These are phyloP conservation scores for Caenorhabditis macrosperma DNA, from an alignment of 2,888 invertebrate species.

Conservation along the genomic window DNA sequence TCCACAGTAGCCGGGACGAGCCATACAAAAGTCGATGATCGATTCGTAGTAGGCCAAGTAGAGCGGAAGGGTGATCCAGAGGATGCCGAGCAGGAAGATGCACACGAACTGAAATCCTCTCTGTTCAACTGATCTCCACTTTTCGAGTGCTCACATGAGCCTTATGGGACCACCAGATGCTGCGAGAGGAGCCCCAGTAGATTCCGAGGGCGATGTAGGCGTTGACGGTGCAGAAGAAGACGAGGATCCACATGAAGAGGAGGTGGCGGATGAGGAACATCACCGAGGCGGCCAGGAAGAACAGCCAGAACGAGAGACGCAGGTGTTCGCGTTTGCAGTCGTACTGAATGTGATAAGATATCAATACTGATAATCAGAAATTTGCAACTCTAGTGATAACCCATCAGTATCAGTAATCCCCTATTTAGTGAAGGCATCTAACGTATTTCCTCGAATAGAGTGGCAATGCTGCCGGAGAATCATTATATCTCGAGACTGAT, in stretches of 20 bases:
- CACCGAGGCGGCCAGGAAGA: constrained; percentile 30
- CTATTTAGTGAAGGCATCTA: no score
- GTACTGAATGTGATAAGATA: not conserved
- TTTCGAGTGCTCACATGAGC: constrained; percentile 22
- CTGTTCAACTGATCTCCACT: not conserved
- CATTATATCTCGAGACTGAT: no score
- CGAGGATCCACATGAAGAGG: constrained; percentile 35
- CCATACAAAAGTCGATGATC: constrained; percentile 23
- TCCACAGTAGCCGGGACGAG: constrained; percentile 3
- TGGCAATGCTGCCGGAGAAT: no score
- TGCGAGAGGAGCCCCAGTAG: constrained; percentile 18
- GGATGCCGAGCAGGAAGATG: constrained; percentile 2
- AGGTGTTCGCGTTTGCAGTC: constrained; percentile 32
- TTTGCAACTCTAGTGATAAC: not conserved
- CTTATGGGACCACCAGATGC: constrained; percentile 27
- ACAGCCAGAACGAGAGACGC: constrained; percentile 36
- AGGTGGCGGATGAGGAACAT: constrained; percentile 42
- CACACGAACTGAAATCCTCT: constrained; percentile 10
- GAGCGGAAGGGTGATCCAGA: constrained; percentile 26
- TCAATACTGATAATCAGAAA: not conserved
- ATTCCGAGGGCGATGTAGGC: constrained; percentile 32
- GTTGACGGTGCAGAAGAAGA: constrained; percentile 35
- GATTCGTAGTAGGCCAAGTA: constrained; percentile 24
- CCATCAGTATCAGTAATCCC: not conserved
- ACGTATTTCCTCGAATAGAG: no score